phyloP scores from a whole-genome alignment of 2,888 invertebrate genomes.

The Cataglyphis altisquamis region DNA sequence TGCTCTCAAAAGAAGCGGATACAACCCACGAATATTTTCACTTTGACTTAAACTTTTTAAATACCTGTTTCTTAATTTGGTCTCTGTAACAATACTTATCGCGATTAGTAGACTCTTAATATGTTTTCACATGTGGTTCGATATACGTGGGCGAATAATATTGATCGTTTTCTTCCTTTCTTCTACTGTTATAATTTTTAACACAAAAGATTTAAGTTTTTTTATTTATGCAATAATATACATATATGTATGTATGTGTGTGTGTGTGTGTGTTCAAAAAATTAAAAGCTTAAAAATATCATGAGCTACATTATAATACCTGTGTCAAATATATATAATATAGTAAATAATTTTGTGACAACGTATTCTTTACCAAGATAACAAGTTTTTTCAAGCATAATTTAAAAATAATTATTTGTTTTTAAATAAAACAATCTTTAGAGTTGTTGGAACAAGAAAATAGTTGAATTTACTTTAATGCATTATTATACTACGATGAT shows the following conservation, averaged over 20 bases:
- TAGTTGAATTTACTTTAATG: not conserved
- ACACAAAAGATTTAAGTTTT: conserved; percentile 3
- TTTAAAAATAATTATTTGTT: not conserved
- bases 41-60: conserved; percentile 49
- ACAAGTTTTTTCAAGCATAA: not conserved
- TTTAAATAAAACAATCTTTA: not conserved
- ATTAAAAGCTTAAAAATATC: not conserved
- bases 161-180: conserved; percentile 63
- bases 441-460: not conserved
- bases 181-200: conserved; percentile 1
- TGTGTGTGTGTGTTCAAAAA: not conserved
- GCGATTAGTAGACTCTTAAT: conserved; percentile 60
- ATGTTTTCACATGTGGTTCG: conserved; percentile 14
- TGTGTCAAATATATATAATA: not conserved
- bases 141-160: conserved; percentile 64
- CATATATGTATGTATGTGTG: not conserved
- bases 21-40: conserved; percentile 48
- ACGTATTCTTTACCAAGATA: not conserved
- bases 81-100: conserved; percentile 68
- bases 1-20: conserved; percentile 1
- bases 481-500: not conserved
- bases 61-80: conserved; percentile 62
- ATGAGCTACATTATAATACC: not conserved
- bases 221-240: not conserved
- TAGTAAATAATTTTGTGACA: not conserved